Evolutionary conservation across 2,797 vertebrate species (phyloP).

Genomic region (Myiothlypis coronata): DNA sequence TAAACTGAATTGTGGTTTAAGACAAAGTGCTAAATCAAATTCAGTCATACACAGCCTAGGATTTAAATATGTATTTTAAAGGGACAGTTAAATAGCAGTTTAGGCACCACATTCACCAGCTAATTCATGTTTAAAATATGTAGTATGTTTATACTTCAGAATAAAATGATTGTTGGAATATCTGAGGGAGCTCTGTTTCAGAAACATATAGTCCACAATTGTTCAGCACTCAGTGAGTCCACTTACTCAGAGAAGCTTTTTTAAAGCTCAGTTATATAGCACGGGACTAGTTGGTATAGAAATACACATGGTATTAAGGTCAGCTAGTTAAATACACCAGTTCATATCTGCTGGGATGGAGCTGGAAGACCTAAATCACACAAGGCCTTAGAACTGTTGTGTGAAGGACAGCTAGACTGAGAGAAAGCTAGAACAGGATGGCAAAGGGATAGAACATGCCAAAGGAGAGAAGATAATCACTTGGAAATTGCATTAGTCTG

Average conservation of each 20-base stretch:
- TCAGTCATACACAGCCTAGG: not conserved
- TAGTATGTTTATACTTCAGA: not conserved
- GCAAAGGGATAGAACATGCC: not conserved
- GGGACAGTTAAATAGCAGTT: not conserved
- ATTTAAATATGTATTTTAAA: constrained; percentile 11
- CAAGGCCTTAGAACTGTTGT: not conserved
- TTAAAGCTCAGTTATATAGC: not conserved
- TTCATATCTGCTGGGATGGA: not conserved
- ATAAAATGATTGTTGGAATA: not conserved
- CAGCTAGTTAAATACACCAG: not conserved
- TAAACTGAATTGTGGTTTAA: constrained; percentile 15
- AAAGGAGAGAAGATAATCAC: not conserved
- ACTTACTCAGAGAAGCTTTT: not conserved
- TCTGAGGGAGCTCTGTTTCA: not conserved
- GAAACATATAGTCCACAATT: not conserved
- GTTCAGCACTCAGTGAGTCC: not conserved
- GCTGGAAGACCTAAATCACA: not conserved
- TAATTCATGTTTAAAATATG: not conserved
- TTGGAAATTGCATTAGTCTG: not conserved
- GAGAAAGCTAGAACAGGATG: not conserved
- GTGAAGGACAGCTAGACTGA: not conserved
- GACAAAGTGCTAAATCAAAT: constrained; percentile 31
- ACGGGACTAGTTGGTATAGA: not conserved
- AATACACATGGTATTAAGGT: not conserved
- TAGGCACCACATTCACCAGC: not conserved